Evolutionary conservation across 2,797 vertebrate genomes (phyloP), one percentile per base, ranked within the genome.

Genomic region (Pseudochaenichthys georgianus): DNA sequence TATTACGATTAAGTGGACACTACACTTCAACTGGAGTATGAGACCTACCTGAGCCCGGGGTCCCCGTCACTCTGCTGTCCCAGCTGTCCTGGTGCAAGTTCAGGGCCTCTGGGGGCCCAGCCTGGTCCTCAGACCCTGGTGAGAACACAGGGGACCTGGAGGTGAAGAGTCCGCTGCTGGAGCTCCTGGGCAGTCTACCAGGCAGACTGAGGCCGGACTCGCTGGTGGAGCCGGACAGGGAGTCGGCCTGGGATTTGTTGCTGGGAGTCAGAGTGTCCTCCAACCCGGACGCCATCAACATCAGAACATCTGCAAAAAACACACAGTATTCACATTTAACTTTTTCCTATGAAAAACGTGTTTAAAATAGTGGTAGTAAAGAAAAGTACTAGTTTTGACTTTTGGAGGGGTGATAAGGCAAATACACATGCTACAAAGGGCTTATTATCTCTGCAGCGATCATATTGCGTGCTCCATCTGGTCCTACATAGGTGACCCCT

Each of bases 291-390:
- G 92, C 80, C 92, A 95, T 94, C 85, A 99, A 77, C 90, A 93
- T 95, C 77, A 96, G 94, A 34, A 98, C 91, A 82, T 99, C 98
- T 99, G 77, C 23, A 75, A 67, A 64, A 11, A 0, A 61, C 45
- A 48, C 28, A 50, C 0, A 58, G 1, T 3, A 21, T 3, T 9
- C 5, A 47, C 9, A 7, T 67, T 45, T 13, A 13, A 28, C 13
- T 17, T 3, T 34, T 3, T 10, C 23, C 41, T 17, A 9, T 34
- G 5, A 28, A 31, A 10, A 31, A 47, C 7, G 38, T 3, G 42
- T 47, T 41, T 4, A 38, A 62, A 28, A 38, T 38, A 38, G 34
- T 38, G 34, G 34, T 38, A 28, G 28, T 28, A 28, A 28, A 28
- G 28, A 28, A 28, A 28, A 28, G 5, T 28, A 28, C 28, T 28